These are phyloP conservation scores for Tyrannus savana DNA, from an alignment of 2,113 vertebrate genomes.

Conservation along the genomic window DNA sequence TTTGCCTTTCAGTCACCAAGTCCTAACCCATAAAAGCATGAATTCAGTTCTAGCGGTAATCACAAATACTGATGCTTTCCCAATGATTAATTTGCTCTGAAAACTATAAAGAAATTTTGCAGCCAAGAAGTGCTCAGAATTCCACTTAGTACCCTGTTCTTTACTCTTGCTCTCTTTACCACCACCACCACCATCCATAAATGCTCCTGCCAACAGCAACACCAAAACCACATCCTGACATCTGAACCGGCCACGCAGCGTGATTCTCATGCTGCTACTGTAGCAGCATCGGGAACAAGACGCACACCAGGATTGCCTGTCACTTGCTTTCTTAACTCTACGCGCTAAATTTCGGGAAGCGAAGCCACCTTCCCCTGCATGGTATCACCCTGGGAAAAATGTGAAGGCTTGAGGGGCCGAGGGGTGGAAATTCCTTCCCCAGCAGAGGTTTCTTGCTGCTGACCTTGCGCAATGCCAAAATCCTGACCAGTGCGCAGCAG, in stretches of 20 bases:
- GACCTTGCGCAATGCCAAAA: background rate
- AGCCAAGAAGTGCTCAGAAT: background rate
- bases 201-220: background rate
- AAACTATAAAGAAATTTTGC: background rate
- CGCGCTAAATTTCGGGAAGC: background rate
- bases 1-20: background rate
- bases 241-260: rapidly evolving
- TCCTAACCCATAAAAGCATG: background rate
- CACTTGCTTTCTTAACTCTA: background rate
- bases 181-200: background rate
- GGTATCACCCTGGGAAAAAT: background rate
- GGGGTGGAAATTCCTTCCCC: background rate
- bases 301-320: too few species aligned
- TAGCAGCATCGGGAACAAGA: rapidly evolving
- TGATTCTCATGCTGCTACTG: rapidly evolving
- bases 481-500: rapidly evolving
- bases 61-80: rapidly evolving
- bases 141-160: background rate
- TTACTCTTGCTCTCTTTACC: background rate
- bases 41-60: background rate
- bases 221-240: rapidly evolving
- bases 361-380: background rate
- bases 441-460: background rate
- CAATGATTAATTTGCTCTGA: background rate
- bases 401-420: rapidly evolving